Conservation (phyloP, 2,113 vertebrate genomes). For the Isurus oxyrinchus region DNA sequence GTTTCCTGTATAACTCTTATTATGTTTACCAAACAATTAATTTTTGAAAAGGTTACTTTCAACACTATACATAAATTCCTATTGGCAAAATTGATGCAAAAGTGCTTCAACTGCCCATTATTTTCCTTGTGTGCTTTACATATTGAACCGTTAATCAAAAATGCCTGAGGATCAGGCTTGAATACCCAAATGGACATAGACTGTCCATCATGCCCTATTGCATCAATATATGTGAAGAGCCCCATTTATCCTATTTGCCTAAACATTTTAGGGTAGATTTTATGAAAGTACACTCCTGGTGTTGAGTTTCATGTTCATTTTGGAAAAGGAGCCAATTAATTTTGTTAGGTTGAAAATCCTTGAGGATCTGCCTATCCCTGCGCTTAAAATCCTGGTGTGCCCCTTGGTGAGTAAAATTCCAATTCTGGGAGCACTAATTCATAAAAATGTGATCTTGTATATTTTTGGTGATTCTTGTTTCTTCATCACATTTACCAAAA, state of each 20-base stretch:
- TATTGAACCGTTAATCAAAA: neutral
- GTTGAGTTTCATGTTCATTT: neutral
- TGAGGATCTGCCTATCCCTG: neutral
- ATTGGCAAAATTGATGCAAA: neutral
- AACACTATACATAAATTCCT: neutral
- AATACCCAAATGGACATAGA: neutral
- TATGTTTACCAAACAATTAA: neutral
- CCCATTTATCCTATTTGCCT: neutral
- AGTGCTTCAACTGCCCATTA: neutral
- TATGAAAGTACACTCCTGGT: neutral
- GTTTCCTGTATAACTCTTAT: neutral
- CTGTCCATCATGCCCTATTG: neutral
- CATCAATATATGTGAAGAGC: neutral
- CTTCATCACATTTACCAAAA: neutral
- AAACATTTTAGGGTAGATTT: neutral
- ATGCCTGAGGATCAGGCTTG: neutral
- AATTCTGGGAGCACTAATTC: neutral
- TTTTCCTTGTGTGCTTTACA: neutral
- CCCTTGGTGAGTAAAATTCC: too few relatives aligned
- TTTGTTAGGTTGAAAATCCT: neutral
- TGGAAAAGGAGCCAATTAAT: neutral
- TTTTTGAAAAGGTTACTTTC: neutral
- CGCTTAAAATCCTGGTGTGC: neutral
- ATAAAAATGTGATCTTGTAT: neutral
- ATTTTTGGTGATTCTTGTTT: neutral